phyloP scores from a whole-genome alignment of 2,888 invertebrate genomes.

The Dicyrtomina minuta region DNA sequence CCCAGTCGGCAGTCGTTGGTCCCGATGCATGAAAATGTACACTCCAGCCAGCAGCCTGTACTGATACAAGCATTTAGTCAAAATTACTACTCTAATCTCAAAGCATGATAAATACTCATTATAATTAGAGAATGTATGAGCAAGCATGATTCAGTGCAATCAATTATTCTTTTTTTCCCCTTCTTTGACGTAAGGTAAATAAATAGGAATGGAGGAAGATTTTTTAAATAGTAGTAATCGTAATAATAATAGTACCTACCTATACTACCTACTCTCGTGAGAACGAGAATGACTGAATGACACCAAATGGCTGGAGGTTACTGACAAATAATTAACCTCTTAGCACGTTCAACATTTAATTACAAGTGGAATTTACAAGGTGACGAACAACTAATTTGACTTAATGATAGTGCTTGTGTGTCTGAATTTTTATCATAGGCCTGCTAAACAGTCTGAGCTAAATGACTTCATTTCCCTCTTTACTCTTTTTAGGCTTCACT shows the following conservation, averaged over 20 bases:
- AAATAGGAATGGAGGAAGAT: no score
- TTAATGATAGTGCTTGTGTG: conserved; percentile 1
- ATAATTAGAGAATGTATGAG: not conserved
- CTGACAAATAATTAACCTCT: conserved; percentile 27
- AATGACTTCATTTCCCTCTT: not conserved
- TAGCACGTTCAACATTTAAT: conserved; percentile 23
- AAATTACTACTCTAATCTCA: not conserved
- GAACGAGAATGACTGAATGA: conserved; percentile 16
- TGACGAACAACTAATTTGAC: conserved; percentile 11
- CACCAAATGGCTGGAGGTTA: not conserved
- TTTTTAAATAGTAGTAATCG: conserved; percentile 4
- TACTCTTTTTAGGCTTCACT: not conserved
- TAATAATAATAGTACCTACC: no score
- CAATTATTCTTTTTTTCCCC: conserved; percentile 6
- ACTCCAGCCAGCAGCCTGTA: no score
- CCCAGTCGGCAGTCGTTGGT: no score
- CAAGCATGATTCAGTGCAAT: not conserved
- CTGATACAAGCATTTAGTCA: no score
- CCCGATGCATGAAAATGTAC: no score
- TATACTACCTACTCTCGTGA: conserved; percentile 21
- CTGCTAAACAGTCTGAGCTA: not conserved
- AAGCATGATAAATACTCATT: conserved; percentile 4
- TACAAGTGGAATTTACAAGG: conserved; percentile 18
- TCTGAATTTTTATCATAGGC: conserved; percentile 10
- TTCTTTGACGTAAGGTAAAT: not conserved